These are phyloP conservation scores for Regulus satrapa DNA, from an alignment of 2,113 vertebrate genomes.

Conservation along the genomic window DNA sequence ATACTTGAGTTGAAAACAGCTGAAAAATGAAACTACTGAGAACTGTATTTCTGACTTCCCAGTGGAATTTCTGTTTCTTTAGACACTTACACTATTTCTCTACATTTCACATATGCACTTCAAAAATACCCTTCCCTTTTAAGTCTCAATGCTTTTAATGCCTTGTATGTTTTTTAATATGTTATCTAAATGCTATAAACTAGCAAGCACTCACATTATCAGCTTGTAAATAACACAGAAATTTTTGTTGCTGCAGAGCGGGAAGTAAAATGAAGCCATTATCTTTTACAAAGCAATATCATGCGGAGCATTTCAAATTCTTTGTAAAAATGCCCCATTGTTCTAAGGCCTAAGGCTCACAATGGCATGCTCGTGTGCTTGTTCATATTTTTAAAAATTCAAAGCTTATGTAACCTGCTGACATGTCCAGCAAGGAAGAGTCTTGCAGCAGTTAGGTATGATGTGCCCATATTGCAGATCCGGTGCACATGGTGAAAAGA, in stretches of 20 bases:
- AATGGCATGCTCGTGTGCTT: not conserved
- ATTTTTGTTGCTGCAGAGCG: not conserved
- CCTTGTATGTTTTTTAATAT: not conserved
- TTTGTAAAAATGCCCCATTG: constrained; percentile 26
- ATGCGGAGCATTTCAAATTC: not conserved
- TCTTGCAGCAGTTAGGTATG: not conserved
- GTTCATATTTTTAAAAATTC: not conserved
- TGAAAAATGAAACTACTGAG: not conserved
- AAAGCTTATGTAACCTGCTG: not conserved
- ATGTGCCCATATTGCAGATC: not conserved
- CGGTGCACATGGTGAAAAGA: not conserved
- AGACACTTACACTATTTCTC: not conserved
- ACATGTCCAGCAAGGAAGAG: not conserved
- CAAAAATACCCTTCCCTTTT: not conserved
- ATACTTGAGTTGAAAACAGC: not conserved
- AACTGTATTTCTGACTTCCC: not conserved
- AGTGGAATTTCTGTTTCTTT: not conserved
- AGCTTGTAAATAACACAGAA: constrained; percentile 1
- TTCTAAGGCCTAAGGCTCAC: constrained; percentile 1
- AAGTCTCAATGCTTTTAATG: not conserved
- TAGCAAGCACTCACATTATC: not conserved
- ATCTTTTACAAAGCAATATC: constrained; percentile 39
- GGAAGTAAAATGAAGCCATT: constrained; percentile 32
- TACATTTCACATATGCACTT: not conserved
- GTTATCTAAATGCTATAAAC: not conserved